Conservation (phyloP, 2,113 vertebrate genomes). For the Perca schrenkii region DNA sequence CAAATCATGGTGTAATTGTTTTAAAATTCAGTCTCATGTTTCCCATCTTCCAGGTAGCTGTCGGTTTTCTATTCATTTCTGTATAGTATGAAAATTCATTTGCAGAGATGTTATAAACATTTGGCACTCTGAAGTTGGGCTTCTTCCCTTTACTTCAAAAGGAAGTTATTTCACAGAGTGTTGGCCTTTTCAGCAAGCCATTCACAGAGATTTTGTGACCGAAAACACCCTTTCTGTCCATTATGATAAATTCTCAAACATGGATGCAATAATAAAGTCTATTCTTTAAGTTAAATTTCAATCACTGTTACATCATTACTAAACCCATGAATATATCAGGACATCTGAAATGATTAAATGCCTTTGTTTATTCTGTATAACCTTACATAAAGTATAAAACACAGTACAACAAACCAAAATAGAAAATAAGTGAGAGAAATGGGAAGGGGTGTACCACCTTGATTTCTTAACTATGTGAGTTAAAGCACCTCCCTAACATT, state of each 20-base stretch:
- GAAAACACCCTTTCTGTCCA: no score
- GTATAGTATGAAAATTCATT: neutral
- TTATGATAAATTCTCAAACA: neutral
- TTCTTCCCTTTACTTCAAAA: neutral
- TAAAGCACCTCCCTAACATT: constrained; percentile 51
- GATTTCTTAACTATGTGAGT: constrained; percentile 50
- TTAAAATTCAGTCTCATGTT: neutral
- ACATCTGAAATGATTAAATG: constrained; percentile 67
- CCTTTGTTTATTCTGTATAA: constrained; percentile 79
- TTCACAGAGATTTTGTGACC: neutral
- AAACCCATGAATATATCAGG: constrained; percentile 30
- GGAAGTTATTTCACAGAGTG: neutral
- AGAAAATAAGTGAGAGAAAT: constrained; percentile 72
- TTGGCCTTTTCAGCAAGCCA: neutral
- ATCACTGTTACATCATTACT: no score
- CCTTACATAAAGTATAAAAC: constrained; percentile 84
- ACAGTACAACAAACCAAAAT: constrained; percentile 81
- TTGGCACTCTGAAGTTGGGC: neutral
- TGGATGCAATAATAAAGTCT: neutral
- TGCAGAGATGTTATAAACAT: neutral
- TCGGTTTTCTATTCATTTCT: neutral
- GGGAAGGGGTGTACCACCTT: constrained; percentile 53
- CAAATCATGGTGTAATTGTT: neutral
- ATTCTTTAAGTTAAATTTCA: neutral
- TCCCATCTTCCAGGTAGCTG: neutral